Base-by-base conservation (phyloP, 2,797 vertebrate genomes). In the Columba guinea region DNA sequence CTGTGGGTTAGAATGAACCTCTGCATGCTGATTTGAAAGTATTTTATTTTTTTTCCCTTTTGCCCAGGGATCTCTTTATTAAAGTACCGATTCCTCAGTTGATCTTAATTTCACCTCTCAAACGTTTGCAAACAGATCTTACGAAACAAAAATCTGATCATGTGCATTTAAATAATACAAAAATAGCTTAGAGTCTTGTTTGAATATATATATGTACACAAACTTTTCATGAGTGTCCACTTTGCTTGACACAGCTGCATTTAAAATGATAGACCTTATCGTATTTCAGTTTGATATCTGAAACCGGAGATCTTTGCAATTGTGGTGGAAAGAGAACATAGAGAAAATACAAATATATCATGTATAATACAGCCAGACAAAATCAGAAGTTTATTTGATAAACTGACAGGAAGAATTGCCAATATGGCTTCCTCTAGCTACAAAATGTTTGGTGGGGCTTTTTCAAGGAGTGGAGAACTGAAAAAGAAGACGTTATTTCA, bases 401-500 rank as follows among this genome's bases (percentile, higher is more conserved):
- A 90, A 91, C 56, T 89, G 65, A 94, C 62, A 93, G 73, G 74
- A 93, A 92, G 75, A 90, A 89, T 94, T 65, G 81, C 81, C 94
- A 96, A 92, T 37, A 94, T 94, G 83, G 78, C 89, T 96, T 95
- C 93, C 93, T 84, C 55, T 59, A 48, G 28, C 37, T 88, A 59
- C 71, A 82, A 21, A 93, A 52, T 52, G 37, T 84, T 95, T 70
- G 65, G 65, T 92, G 48, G n/a, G 41, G 68, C 26, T 88, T 93
- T 86, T 84, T 59, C 59, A 73, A 97, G 93, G 92, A 62, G 68
- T 49, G 30, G 71, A 90, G 65, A 73, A 89, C 88, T 90, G 90
- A 91, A 96, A 97, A 97, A 28, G 63, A 94, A 92, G 84, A 49
- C n/a, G 1, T 80, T 89, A 35, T 92, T 97, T 93, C 69, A 79